phyloP scores from a whole-genome alignment of 2,888 invertebrate genomes.

The Coelinius sp. region DNA sequence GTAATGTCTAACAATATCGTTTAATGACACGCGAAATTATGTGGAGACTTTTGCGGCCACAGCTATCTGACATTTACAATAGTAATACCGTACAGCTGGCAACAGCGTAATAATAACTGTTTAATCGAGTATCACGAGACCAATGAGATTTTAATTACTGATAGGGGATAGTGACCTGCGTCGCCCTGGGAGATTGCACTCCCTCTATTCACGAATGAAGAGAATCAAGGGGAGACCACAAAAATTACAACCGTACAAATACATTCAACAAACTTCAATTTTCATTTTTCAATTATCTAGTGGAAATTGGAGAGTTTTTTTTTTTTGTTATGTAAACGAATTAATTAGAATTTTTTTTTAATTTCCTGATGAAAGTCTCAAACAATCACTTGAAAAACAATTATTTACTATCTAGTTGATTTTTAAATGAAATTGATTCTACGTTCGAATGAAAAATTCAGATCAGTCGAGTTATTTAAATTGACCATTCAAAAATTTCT shows the following conservation, averaged over 20 bases:
- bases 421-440: too few relatives aligned
- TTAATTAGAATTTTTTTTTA: neutral
- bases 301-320: neutral
- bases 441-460: too few relatives aligned
- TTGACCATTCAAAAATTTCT: too few relatives aligned
- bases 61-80: constrained; percentile 38
- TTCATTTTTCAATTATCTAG: neutral
- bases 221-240: neutral
- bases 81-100: constrained; percentile 29
- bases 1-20: constrained; percentile 38
- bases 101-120: constrained; percentile 48
- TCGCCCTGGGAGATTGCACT: neutral
- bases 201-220: neutral
- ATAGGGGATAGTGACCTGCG: constrained; percentile 34
- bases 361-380: too few relatives aligned
- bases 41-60: constrained; percentile 11
- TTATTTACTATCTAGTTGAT: too few relatives aligned
- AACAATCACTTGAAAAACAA: too few relatives aligned
- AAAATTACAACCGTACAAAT: constrained; percentile 3
- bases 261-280: neutral
- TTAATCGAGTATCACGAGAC: constrained; percentile 51
- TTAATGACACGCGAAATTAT: constrained; percentile 45
- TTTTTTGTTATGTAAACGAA: neutral
- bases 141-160: constrained; percentile 57
- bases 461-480: too few relatives aligned